phyloP scores from a whole-genome alignment of 2,888 invertebrate genomes.

The Platycnemis pennipes region DNA sequence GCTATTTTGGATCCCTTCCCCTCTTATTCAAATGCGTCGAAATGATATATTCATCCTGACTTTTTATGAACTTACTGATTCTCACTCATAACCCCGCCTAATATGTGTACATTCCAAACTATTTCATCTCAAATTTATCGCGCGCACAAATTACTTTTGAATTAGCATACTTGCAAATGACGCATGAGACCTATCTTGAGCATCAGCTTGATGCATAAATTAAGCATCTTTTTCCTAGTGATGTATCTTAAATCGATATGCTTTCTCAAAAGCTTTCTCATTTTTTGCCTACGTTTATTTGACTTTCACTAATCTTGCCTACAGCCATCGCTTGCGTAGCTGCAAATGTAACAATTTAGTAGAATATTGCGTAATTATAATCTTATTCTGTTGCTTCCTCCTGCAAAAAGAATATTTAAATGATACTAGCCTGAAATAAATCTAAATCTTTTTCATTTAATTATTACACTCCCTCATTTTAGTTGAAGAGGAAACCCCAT shows the following conservation, averaged over 20 bases:
- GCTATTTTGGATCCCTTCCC: not conserved
- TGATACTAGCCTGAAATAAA: too few relatives aligned
- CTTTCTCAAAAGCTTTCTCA: not conserved
- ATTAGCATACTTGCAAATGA: conserved; percentile 35
- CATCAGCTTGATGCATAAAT: not conserved
- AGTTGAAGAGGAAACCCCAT: too few relatives aligned
- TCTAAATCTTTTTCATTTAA: too few relatives aligned
- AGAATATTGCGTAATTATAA: too few relatives aligned
- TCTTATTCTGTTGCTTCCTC: too few relatives aligned
- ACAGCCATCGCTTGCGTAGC: not conserved
- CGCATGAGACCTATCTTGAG: not conserved
- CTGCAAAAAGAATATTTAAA: too few relatives aligned
- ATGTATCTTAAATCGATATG: not conserved
- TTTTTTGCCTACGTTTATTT: not conserved
- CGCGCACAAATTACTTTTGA: not conserved
- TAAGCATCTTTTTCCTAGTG: not conserved
- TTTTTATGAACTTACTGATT: conserved; percentile 11
- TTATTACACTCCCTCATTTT: too few relatives aligned
- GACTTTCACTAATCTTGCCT: not conserved
- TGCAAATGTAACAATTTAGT: too few relatives aligned
- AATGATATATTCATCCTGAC: not conserved
- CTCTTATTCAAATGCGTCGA: conserved; percentile 9
- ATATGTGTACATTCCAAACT: conserved; percentile 7
- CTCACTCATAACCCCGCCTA: not conserved
- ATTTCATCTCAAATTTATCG: conserved; percentile 5